phyloP scores from a whole-genome alignment of 2,113 vertebrate species.

The Mesoclemmys tuberculata region DNA sequence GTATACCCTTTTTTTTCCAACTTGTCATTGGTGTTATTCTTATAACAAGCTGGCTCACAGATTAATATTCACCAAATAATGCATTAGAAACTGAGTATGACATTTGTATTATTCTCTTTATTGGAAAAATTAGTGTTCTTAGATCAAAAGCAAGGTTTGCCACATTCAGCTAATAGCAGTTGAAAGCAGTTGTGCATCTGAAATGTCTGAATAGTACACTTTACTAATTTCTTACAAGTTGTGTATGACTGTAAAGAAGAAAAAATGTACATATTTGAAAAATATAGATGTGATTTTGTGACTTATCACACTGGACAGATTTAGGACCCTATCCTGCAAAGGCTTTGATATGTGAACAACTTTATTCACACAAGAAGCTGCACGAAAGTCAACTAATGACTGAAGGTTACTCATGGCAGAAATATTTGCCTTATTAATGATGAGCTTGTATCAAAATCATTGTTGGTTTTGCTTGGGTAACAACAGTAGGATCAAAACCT shows the following conservation, averaged over 20 bases:
- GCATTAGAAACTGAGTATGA: neutral
- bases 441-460: neutral
- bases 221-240: neutral
- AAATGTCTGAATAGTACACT: neutral
- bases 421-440: neutral
- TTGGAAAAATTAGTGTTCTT: neutral
- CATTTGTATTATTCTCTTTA: neutral
- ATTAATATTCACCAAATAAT: constrained; percentile 11
- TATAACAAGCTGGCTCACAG: neutral
- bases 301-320: constrained; percentile 27
- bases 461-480: neutral
- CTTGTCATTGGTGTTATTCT: constrained; percentile 4
- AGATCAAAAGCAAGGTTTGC: constrained; percentile 1
- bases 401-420: neutral
- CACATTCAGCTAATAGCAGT: neutral
- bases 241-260: neutral
- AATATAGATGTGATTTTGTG: constrained; percentile 22
- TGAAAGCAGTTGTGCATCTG: neutral
- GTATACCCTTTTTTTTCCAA: neutral
- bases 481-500: neutral
- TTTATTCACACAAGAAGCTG: neutral
- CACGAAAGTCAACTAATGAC: constrained; percentile 18
- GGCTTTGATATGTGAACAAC: neutral
- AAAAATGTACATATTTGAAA: neutral
- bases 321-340: neutral